Evolutionary conservation across 2,797 vertebrate genomes (phyloP).

Genomic region (Cyprinodon diabolis): DNA sequence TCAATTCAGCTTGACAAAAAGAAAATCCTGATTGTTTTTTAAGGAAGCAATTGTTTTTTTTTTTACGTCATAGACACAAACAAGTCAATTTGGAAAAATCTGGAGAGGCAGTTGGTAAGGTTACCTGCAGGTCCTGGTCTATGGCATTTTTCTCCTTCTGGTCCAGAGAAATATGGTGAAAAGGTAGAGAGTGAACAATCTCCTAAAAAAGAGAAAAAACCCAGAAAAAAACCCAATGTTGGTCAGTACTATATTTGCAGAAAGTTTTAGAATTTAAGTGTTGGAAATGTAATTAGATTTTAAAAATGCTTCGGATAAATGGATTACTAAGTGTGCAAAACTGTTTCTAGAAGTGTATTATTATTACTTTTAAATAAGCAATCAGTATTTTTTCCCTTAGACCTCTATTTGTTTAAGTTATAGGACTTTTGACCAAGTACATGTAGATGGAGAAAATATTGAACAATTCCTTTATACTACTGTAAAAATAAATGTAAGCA

Average conservation of each 20-base stretch:
- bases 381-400: background rate
- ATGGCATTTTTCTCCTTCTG: slow-evolving; percentile 90
- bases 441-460: background rate
- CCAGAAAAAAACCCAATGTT: background rate
- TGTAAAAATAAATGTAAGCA: background rate
- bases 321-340: background rate
- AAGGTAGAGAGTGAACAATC: slow-evolving; percentile 90
- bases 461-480: background rate
- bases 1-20: too few relatives aligned
- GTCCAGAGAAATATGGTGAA: slow-evolving; percentile 95
- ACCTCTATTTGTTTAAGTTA: background rate
- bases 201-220: slow-evolving; percentile 78
- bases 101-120: too few relatives aligned
- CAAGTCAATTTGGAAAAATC: background rate
- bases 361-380: too few relatives aligned
- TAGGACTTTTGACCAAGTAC: background rate
- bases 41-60: background rate
- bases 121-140: slow-evolving; percentile 92
- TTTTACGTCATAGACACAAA: background rate
- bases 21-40: background rate
- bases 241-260: background rate
- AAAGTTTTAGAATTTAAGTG: background rate
- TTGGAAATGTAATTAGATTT: background rate
- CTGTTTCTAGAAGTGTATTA: too few relatives aligned
- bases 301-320: background rate